Evolutionary conservation across 2,888 invertebrate genomes (phyloP).

Genomic region (Andrena hattorfiana): DNA sequence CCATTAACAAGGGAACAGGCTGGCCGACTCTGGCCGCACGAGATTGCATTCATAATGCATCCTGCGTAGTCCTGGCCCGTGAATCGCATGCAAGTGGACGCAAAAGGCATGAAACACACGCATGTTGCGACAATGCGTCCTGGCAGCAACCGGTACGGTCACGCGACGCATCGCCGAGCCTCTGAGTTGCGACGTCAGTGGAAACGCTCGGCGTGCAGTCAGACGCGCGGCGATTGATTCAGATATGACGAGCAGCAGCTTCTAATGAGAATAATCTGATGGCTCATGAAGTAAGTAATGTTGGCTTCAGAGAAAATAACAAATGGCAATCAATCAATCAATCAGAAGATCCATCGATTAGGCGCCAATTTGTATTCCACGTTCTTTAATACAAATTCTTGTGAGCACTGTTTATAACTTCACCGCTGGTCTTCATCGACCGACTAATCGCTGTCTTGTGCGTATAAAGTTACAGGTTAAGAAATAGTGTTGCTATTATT

Average conservation of each 20-base stretch:
- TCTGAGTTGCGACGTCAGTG: constrained; percentile 13
- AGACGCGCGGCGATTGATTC: background rate
- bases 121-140: constrained; percentile 36
- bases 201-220: constrained; percentile 14
- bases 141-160: constrained; percentile 24
- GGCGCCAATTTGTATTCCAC: background rate
- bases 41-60: constrained; percentile 54
- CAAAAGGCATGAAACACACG: constrained; percentile 48
- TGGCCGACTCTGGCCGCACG: constrained; percentile 4
- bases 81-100: constrained; percentile 43
- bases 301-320: too few relatives aligned
- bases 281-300: too few relatives aligned
- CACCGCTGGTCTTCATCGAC: too few relatives aligned
- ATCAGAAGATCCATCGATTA: background rate
- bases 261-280: too few relatives aligned
- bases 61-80: constrained; percentile 22
- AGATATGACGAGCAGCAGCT: too few relatives aligned
- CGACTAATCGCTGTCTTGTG: too few relatives aligned
- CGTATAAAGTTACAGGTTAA: too few relatives aligned
- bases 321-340: too few relatives aligned
- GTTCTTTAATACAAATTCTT: background rate
- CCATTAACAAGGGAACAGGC: constrained; percentile 11
- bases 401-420: too few relatives aligned
- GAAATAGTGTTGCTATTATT: too few relatives aligned
- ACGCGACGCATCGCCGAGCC: constrained; percentile 25